phyloP scores from a whole-genome alignment of 2,113 vertebrate genomes.

The Aldabrachelys gigantea region DNA sequence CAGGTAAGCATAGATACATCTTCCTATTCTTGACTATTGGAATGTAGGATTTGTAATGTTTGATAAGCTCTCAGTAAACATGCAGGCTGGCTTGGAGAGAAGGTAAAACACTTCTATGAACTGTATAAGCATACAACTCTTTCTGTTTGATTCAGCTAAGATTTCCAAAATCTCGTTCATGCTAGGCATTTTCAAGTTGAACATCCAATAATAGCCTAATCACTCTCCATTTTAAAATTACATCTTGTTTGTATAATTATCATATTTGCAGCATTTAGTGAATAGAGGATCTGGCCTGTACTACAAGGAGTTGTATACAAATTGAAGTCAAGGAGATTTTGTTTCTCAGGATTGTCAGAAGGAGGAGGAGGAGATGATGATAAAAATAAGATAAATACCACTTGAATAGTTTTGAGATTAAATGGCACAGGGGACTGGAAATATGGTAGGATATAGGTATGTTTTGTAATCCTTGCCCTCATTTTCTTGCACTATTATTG shows the following conservation, averaged over 20 bases:
- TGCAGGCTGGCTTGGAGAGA: no score
- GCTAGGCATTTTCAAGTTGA: no score
- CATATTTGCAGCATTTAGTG: background rate
- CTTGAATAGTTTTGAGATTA: background rate
- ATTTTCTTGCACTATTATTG: background rate
- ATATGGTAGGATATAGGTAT: background rate
- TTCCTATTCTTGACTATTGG: no score
- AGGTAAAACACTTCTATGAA: no score
- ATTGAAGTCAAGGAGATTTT: background rate
- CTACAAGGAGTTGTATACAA: background rate
- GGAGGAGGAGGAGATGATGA: no score
- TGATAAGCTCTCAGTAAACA: no score
- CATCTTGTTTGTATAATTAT: background rate
- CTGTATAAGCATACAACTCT: no score
- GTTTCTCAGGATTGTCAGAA: background rate
- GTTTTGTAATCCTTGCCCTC: background rate
- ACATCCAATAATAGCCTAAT: background rate
- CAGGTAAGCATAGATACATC: no score
- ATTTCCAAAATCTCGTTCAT: no score
- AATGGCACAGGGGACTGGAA: background rate
- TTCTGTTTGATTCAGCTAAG: no score
- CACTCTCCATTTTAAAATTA: background rate
- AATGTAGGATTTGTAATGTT: no score
- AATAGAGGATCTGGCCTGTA: background rate
- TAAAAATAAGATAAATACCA: background rate